Evolutionary conservation across 2,797 vertebrate genomes (phyloP).

Genomic region (Lutjanus campechanus): DNA sequence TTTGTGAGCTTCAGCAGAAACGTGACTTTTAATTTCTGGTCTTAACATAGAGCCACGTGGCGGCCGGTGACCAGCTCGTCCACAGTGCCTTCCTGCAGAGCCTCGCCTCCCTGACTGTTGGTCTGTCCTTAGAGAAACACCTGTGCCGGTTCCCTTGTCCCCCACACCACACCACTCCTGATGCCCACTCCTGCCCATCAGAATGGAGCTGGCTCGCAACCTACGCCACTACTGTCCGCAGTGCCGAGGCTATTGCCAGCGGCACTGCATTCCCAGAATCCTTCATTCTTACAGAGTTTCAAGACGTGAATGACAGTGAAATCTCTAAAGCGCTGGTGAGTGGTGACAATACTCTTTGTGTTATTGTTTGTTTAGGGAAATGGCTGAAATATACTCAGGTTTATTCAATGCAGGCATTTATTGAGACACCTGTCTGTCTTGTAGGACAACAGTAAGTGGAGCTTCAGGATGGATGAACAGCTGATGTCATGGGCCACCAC

Average conservation of each 20-base stretch:
- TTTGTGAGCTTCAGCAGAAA: slow-evolving; percentile 8
- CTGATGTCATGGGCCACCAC: slow-evolving; percentile 89
- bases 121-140: slow-evolving; percentile 85
- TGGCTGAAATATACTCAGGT: not conserved
- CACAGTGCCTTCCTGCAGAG: slow-evolving; percentile 90
- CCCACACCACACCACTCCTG: slow-evolving; percentile 78
- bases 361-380: not conserved
- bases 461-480: slow-evolving; percentile 89
- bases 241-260: slow-evolving; percentile 87
- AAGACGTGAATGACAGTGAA: slow-evolving; percentile 66
- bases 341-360: slow-evolving; percentile 1
- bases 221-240: slow-evolving; percentile 86
- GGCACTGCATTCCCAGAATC: slow-evolving; percentile 86
- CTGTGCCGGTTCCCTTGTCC: slow-evolving; percentile 80
- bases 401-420: not conserved
- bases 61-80: slow-evolving; percentile 87
- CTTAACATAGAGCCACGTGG: slow-evolving; percentile 81
- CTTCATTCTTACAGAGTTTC: slow-evolving; percentile 81
- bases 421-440: slow-evolving; percentile 39
- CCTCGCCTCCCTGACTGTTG: slow-evolving; percentile 83
- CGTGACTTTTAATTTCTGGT: not conserved
- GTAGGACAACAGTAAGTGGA: slow-evolving; percentile 90
- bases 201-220: slow-evolving; percentile 88
- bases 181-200: slow-evolving; percentile 65
- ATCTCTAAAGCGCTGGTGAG: slow-evolving; percentile 82